phyloP scores from a whole-genome alignment of 2,113 vertebrate genomes.

The Macroglossus sobrinus region DNA sequence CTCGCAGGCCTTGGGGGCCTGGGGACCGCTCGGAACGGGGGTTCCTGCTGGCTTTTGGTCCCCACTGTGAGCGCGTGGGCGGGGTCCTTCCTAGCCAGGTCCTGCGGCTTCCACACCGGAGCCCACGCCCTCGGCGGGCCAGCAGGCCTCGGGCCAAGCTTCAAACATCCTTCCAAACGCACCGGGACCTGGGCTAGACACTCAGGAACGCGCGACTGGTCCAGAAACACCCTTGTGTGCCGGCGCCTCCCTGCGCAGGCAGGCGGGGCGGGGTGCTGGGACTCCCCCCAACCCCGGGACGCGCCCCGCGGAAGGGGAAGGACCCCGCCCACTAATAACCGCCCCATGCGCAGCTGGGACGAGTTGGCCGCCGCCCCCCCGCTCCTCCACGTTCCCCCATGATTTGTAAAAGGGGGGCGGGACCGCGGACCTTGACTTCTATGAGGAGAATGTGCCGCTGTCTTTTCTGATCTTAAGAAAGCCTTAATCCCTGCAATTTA shows the following conservation, averaged over 20 bases:
- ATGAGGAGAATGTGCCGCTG: background rate
- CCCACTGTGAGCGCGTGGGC: fast-evolving
- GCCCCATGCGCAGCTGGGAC: fast-evolving
- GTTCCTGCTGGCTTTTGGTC: fast-evolving
- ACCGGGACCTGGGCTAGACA: background rate
- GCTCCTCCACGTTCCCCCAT: background rate
- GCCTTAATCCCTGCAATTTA: background rate
- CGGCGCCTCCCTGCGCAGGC: fast-evolving
- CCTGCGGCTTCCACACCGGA: background rate
- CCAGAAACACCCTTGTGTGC: background rate
- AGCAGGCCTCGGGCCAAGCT: fast-evolving
- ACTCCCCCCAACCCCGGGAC: too few species aligned
- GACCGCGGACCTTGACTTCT: conserved; percentile 29
- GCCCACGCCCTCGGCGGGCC: background rate
- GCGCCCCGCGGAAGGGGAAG: too few species aligned
- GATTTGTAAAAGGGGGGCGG: background rate
- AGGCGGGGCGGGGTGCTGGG: background rate
- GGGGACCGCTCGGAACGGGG: fast-evolving
- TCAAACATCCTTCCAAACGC: background rate
- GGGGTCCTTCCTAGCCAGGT: background rate
- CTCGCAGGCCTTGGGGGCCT: too few species aligned
- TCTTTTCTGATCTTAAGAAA: conserved; percentile 25
- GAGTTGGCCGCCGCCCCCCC: background rate
- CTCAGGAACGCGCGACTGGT: background rate
- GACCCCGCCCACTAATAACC: background rate